Percentiles rank a stretch among this genome's conserved stretches.
phyloP scores from a whole-genome alignment of 2,797 vertebrate genomes.

The Enteromius treurensis region DNA sequence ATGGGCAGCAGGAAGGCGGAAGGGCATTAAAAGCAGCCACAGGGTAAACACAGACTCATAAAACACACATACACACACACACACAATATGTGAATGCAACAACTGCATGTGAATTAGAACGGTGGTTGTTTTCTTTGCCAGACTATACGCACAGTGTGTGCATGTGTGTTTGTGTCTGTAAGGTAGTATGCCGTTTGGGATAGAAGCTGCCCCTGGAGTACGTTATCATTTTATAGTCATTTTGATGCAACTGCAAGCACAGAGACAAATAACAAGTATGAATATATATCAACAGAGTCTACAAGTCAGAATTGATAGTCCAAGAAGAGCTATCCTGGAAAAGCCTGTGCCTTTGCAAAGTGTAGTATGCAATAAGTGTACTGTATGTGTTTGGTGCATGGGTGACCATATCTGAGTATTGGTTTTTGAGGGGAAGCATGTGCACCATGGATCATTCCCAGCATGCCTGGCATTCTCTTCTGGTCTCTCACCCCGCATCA shows the following conservation, averaged over 20 bases:
- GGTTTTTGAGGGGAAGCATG: background rate
- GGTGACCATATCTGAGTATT: conserved; percentile 25
- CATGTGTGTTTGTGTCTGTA: conserved; percentile 5
- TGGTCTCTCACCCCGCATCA: conserved; percentile 45
- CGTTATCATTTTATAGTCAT: conserved; percentile 23
- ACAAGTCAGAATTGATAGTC: background rate
- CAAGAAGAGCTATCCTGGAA: background rate
- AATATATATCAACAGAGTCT: conserved; percentile 1
- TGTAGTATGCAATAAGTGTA: background rate
- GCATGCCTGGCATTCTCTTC: conserved; percentile 41
- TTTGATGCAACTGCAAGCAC: conserved; percentile 3
- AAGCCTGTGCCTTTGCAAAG: background rate
- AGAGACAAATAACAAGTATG: conserved; percentile 6
- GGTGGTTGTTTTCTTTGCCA: conserved; percentile 31
- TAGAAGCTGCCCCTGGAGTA: conserved; percentile 6
- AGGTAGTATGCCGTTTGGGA: background rate
- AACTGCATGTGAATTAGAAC: conserved; percentile 55
- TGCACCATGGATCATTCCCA: conserved; percentile 45
- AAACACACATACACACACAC: conserved; percentile 58
- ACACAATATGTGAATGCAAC: conserved; percentile 53
- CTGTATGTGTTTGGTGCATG: conserved; percentile 7
- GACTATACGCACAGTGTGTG: conserved; percentile 13
- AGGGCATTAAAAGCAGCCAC: conserved; percentile 78
- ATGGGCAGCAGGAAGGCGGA: conserved; percentile 59
- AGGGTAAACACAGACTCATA: conserved; percentile 75